Evolutionary conservation across 2,113 vertebrate species (phyloP).

Genomic region (Cercocebus atys): DNA sequence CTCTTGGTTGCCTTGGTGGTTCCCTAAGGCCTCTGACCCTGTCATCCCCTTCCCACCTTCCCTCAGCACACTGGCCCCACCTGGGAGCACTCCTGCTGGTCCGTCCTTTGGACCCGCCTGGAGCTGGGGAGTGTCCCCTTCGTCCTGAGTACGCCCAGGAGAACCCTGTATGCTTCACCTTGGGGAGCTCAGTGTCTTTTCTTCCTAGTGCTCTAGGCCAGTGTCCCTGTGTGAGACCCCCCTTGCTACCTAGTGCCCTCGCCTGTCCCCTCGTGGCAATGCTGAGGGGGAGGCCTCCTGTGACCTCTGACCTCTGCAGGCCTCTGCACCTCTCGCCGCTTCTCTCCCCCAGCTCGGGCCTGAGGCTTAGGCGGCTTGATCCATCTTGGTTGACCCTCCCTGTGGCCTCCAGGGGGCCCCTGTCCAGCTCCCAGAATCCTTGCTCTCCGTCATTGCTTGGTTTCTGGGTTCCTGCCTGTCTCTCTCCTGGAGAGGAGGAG

Average conservation of each 20-base stretch:
- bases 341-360: background rate
- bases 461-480: background rate
- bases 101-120: background rate
- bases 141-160: background rate
- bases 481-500: background rate
- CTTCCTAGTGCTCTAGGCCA: background rate
- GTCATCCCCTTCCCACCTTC: background rate
- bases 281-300: background rate
- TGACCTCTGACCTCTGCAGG: background rate
- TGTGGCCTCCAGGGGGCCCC: background rate
- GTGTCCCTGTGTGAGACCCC: background rate
- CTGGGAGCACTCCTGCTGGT: background rate
- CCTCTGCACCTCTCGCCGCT: background rate
- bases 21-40: background rate
- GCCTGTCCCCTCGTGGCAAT: background rate
- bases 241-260: background rate
- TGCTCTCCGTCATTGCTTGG: accelerated
- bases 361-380: background rate
- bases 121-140: background rate
- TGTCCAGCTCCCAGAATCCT: background rate
- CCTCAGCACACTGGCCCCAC: background rate
- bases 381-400: background rate
- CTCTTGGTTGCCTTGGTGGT: background rate
- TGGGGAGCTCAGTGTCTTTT: background rate
- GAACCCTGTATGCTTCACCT: background rate